Conservation (phyloP, 2,797 vertebrate species). For the Clamator glandarius region DNA sequence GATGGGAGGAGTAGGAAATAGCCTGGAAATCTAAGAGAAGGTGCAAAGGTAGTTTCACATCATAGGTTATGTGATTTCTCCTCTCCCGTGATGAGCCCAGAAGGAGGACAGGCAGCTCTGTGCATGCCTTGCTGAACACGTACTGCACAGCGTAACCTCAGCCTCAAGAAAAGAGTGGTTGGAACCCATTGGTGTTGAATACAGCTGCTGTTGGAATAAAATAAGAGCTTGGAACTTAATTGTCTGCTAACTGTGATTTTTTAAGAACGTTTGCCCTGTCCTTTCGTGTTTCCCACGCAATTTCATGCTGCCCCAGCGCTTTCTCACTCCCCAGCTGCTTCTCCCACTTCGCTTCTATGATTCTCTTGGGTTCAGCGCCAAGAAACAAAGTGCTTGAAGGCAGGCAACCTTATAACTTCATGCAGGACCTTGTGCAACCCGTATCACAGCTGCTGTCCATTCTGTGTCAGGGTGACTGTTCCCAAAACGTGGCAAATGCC, state of each 20-base stretch:
- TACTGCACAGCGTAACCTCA: fast-evolving
- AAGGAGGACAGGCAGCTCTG: background rate
- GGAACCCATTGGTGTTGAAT: fast-evolving
- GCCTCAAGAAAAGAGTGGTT: background rate
- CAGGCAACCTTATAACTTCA: background rate
- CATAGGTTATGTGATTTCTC: background rate
- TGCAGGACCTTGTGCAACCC: background rate
- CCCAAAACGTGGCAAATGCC: background rate
- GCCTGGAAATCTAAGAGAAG: background rate
- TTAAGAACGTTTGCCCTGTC: background rate
- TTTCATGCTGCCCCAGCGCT: background rate
- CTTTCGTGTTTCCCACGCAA: background rate
- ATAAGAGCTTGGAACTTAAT: background rate
- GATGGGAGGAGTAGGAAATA: background rate
- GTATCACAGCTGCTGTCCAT: background rate
- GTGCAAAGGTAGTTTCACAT: background rate
- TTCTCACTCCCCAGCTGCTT: background rate
- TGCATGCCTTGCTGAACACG: background rate
- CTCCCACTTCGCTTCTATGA: background rate
- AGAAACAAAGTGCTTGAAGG: background rate
- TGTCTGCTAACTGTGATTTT: background rate
- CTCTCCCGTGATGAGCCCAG: background rate
- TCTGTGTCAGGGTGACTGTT: background rate
- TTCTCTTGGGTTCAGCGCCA: background rate
- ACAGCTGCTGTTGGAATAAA: background rate